Percentiles rank a stretch among this genome's conserved stretches.
These are phyloP conservation scores for Hermaeophaga mercurialis DNA, from an alignment of 2,888 invertebrate genomes.

Conservation along the genomic window DNA sequence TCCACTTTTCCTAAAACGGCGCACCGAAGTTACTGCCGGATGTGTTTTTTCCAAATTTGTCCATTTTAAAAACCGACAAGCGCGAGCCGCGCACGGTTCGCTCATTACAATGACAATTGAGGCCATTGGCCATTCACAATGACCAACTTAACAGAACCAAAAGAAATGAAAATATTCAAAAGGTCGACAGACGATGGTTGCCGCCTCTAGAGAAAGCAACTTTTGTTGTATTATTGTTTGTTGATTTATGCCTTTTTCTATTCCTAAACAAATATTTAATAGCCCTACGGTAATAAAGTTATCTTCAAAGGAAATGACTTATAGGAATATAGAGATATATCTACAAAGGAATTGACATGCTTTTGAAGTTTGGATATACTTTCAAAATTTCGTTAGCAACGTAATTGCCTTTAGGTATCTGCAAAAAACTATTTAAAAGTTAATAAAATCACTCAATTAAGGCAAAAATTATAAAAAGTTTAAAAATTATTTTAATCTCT, in stretches of 20 bases:
- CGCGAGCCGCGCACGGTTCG: not conserved
- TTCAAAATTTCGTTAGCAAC: too few relatives aligned
- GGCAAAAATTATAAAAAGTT: too few relatives aligned
- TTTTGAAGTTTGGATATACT: too few relatives aligned
- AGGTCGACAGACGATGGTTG: not conserved
- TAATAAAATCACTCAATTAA: too few relatives aligned
- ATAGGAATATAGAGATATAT: too few relatives aligned
- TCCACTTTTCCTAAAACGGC: conserved; percentile 24
- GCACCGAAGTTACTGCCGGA: conserved; percentile 21
- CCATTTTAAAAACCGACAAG: conserved; percentile 13
- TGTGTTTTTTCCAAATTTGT: conserved; percentile 27
- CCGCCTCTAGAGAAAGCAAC: conserved; percentile 10
- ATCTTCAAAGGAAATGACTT: too few relatives aligned
- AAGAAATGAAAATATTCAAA: conserved; percentile 12
- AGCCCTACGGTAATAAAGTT: too few relatives aligned
- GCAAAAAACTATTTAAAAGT: too few relatives aligned
- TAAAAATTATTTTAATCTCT: too few relatives aligned
- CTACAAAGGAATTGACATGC: too few relatives aligned
- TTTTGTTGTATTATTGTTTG: not conserved
- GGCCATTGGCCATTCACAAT: conserved; percentile 17
- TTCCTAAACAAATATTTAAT: not conserved
- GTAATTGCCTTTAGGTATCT: too few relatives aligned
- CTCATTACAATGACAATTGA: conserved; percentile 21
- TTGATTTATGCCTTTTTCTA: not conserved
- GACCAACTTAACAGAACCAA: conserved; percentile 14